A percentile compares a stretch with the other conserved stretches of the same genome.
These are phyloP conservation scores for Ranitomeya imitator DNA, from an alignment of 2,113 vertebrate genomes.

Conservation along the genomic window DNA sequence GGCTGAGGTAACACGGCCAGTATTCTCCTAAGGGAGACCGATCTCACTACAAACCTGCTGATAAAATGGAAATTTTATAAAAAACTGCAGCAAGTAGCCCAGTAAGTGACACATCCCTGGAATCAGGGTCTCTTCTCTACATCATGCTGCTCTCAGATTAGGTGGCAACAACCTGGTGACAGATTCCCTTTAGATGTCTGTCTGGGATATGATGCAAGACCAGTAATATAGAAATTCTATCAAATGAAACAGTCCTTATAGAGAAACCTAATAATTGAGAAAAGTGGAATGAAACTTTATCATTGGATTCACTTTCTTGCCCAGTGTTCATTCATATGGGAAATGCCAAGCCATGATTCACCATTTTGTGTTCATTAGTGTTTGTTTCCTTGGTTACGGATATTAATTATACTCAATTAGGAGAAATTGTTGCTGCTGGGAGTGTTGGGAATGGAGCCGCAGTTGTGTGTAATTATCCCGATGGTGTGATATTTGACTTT, in stretches of 20 bases:
- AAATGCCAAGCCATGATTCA: background rate
- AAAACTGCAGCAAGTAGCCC: no score
- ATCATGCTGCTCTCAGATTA: no score
- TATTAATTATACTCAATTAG: background rate
- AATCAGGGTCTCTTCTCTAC: no score
- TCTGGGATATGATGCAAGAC: background rate
- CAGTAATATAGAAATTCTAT: background rate
- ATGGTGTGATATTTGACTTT: no score
- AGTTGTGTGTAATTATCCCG: background rate
- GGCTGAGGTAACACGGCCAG: no score
- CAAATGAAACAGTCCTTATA: background rate
- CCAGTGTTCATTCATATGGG: background rate
- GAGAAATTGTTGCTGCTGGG: background rate
- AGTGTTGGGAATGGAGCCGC: background rate
- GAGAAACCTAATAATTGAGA: background rate
- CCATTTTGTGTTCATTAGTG: background rate
- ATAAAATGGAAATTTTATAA: no score
- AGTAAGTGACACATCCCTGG: no score
- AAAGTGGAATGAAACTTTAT: background rate
- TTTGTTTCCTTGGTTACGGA: background rate
- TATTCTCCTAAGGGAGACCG: no score
- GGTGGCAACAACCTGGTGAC: no score
- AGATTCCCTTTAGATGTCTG: no score
- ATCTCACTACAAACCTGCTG: no score
- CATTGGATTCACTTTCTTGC: background rate